These are phyloP conservation scores for Adrianichthys oophorus DNA, from an alignment of 2,797 vertebrate species.

Conservation along the genomic window DNA sequence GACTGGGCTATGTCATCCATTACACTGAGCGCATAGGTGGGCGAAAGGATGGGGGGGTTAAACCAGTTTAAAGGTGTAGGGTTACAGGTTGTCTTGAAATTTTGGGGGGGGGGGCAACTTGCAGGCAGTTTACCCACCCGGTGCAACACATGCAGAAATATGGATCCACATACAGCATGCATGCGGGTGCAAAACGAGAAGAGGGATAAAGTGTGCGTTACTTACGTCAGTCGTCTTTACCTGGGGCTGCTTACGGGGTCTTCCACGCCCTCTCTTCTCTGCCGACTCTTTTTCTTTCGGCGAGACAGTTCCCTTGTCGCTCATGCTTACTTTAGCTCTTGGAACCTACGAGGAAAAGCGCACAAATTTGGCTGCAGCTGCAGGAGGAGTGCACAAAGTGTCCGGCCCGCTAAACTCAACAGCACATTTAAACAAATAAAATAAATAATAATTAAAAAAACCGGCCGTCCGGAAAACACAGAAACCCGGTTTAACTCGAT, in stretches of 20 bases:
- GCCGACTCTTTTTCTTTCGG: conserved; percentile 90
- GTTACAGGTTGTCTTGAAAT: conserved; percentile 55
- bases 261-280: conserved; percentile 91
- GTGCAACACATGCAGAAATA: not conserved
- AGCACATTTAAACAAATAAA: not conserved
- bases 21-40: conserved; percentile 44
- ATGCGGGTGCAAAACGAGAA: not conserved
- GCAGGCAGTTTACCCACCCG: not conserved
- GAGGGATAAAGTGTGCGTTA: conserved; percentile 1
- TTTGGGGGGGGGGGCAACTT: not conserved
- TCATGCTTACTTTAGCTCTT: conserved; percentile 81
- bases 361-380: conserved; percentile 35
- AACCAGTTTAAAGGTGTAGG: conserved; percentile 68
- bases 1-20: conserved; percentile 51
- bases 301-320: conserved; percentile 90
- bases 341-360: conserved; percentile 43
- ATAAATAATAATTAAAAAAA: conserved; percentile 20
- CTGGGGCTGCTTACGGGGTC: conserved; percentile 91
- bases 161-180: not conserved
- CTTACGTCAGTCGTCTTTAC: conserved; percentile 68
- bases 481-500: conserved; percentile 43
- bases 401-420: conserved; percentile 31
- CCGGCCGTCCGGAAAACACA: conserved; percentile 31
- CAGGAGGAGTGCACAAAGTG: conserved; percentile 11
- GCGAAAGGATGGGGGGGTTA: conserved; percentile 43